These are phyloP conservation scores for Seriola dumerili DNA, from an alignment of 2,113 vertebrate genomes.

Conservation along the genomic window DNA sequence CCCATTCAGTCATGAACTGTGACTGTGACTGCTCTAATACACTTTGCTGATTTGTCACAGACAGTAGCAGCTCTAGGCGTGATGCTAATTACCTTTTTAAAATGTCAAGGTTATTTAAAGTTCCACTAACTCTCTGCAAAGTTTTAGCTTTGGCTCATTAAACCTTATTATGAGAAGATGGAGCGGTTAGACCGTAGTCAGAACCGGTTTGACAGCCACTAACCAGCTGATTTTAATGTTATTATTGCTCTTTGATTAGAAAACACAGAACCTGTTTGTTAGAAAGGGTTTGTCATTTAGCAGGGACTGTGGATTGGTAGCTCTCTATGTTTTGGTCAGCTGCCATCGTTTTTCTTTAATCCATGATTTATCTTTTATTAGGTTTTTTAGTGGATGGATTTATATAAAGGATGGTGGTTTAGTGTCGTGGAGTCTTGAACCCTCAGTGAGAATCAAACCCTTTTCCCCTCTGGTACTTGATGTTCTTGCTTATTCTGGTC, in stretches of 20 bases:
- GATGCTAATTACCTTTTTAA: conserved; percentile 3
- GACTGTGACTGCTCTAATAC: not conserved
- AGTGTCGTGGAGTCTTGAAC: not conserved
- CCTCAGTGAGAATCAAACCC: not conserved
- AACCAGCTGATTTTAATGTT: not conserved
- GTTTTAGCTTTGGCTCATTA: conserved; percentile 2
- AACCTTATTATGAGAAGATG: not conserved
- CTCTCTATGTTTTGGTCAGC: not conserved
- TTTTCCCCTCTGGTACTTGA: not conserved
- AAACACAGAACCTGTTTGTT: not conserved
- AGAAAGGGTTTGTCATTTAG: not conserved
- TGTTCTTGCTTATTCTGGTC: not conserved
- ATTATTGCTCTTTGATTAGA: not conserved
- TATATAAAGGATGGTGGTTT: not conserved
- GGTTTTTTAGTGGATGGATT: not conserved
- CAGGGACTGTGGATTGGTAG: too few species aligned
- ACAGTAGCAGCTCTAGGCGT: not conserved
- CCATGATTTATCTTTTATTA: not conserved
- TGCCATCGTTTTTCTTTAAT: not conserved
- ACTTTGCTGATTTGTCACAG: conserved; percentile 35
- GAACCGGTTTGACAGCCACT: not conserved
- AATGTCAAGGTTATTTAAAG: conserved; percentile 34
- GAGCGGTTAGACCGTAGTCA: not conserved
- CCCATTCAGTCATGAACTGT: conserved; percentile 7
- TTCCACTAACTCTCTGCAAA: not conserved